A percentile compares a stretch with the other conserved stretches of the same genome.
phyloP scores from a whole-genome alignment of 2,113 vertebrate species.

The Cervus canadensis region DNA sequence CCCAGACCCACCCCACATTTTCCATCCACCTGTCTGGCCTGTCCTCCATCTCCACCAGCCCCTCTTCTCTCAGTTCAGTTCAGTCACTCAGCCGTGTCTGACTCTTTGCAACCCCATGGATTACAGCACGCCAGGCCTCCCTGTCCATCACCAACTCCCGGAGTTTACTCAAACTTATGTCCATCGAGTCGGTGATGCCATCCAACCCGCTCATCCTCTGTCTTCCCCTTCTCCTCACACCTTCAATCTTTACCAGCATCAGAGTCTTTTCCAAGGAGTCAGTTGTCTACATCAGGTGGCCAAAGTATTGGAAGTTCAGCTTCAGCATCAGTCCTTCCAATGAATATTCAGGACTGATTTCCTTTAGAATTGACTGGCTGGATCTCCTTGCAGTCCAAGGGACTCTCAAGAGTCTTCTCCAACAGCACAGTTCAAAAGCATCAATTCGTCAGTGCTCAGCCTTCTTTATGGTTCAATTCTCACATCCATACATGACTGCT shows the following conservation, averaged over 20 bases:
- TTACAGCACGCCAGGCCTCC: background rate
- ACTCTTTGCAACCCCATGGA: background rate
- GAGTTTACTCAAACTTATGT: background rate
- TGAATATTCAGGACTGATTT: background rate
- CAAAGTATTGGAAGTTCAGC: background rate
- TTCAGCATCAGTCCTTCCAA: background rate
- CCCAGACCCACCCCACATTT: background rate
- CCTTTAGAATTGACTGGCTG: background rate
- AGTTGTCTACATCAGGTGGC: background rate
- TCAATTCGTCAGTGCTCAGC: background rate
- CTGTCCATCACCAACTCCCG: background rate
- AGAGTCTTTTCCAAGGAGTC: background rate
- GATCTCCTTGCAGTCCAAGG: background rate
- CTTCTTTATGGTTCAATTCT: background rate
- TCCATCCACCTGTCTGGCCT: background rate
- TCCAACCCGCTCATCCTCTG: background rate
- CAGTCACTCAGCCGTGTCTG: fast-evolving
- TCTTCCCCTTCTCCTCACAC: background rate
- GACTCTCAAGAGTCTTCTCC: background rate
- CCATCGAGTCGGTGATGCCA: background rate
- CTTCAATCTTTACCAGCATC: background rate
- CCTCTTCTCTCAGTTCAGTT: background rate
- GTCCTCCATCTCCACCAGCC: background rate
- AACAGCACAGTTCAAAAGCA: background rate
- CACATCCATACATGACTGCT: background rate